Percentiles rank a stretch among this genome's conserved stretches.
phyloP scores from a whole-genome alignment of 2,888 invertebrate species.

The Hybos culiciformis region DNA sequence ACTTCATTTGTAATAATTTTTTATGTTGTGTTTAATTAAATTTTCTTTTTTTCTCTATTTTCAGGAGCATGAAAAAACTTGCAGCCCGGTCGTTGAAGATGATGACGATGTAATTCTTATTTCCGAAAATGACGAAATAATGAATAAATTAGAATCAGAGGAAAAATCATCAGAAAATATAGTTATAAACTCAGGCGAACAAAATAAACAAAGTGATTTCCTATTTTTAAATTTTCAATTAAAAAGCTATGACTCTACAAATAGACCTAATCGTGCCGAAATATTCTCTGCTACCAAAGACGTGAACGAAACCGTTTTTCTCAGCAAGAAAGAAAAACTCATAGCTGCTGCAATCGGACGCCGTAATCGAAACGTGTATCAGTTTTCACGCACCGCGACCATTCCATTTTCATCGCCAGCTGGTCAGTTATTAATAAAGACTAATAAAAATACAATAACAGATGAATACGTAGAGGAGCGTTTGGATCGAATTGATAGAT shows the following conservation, averaged over 20 bases:
- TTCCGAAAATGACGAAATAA: no score
- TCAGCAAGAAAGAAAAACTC: conserved; percentile 9
- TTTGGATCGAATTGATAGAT: conserved; percentile 40
- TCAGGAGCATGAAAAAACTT: conserved; percentile 39
- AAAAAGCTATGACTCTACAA: conserved; percentile 1
- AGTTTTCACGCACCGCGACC: conserved; percentile 36
- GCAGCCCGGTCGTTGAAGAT: conserved; percentile 31
- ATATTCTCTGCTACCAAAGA: conserved; percentile 10
- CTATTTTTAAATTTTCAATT: no score
- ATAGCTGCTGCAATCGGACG: no score
- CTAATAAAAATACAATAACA: conserved; percentile 35
- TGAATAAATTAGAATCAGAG: no score
- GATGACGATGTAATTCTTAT: conserved; percentile 34
- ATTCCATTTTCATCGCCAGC: conserved; percentile 43
- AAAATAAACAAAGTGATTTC: no score
- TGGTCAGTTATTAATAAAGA: conserved; percentile 37
- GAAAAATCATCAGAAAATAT: no score
- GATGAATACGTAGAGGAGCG: conserved; percentile 39
- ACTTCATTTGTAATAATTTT: not conserved
- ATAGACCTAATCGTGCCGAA: not conserved
- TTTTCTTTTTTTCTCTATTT: conserved; percentile 11
- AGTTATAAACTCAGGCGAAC: no score
- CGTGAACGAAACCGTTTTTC: not conserved
- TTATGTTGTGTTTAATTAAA: not conserved
- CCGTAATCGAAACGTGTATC: conserved; percentile 35